A percentile compares a stretch with the other conserved stretches of the same genome.
phyloP scores from a whole-genome alignment of 2,797 vertebrate species.

The Crax fasciolata region DNA sequence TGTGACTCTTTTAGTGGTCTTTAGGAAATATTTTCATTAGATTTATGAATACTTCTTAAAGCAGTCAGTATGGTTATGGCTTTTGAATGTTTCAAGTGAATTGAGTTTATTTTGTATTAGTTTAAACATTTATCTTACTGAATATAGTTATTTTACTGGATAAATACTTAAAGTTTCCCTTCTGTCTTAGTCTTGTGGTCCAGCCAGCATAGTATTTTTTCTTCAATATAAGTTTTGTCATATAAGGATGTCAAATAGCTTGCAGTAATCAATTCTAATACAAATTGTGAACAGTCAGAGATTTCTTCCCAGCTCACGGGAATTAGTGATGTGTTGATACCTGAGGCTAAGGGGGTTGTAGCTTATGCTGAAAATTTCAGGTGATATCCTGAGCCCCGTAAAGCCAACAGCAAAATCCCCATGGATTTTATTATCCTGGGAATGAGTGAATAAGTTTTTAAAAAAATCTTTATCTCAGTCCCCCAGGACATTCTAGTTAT shows the following conservation, averaged over 20 bases:
- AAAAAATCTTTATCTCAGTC: not conserved
- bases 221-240: not conserved
- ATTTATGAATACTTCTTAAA: not conserved
- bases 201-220: not conserved
- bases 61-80: not conserved
- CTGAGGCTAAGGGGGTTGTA: not conserved
- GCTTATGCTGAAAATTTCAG: not conserved
- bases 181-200: not conserved
- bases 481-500: not conserved
- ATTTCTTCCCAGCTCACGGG: not conserved
- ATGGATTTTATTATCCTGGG: not conserved
- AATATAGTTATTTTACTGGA: not conserved
- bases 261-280: not conserved
- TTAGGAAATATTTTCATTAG: not conserved
- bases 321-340: not conserved
- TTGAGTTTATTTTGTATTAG: not conserved
- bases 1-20: not conserved
- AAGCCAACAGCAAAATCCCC: not conserved
- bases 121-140: conserved; percentile 18
- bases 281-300: not conserved
- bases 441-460: not conserved
- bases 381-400: not conserved
- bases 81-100: not conserved
- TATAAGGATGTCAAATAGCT: not conserved
- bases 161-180: not conserved